Evolutionary conservation across 2,113 vertebrate species (phyloP), one percentile per base, ranked within the genome.

Genomic region (Suricata suricatta): DNA sequence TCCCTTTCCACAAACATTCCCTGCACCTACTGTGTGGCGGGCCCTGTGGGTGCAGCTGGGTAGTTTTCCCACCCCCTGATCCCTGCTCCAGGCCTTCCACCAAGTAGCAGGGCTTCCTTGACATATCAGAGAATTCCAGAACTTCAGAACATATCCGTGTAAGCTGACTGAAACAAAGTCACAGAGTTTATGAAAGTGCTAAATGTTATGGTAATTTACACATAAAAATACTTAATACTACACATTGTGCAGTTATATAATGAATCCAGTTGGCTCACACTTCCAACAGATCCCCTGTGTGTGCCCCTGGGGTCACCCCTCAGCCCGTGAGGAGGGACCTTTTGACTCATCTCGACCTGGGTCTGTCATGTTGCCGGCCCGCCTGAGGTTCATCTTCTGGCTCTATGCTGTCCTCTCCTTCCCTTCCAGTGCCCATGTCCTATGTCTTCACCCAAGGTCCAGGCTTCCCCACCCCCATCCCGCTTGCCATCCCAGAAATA

Each of bases 371-470:
- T 44, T 35, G 47, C 31, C 81, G 60, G 69, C 38, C 33, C 19
- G 31, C 44, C 71, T 38, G 29, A 16, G 38, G 23, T 52, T 50
- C 17, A 57, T 83, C 81, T 82, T 19, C 66, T 88, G 29, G 83
- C 25, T 64, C 68, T 21, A 10, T 35, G 8, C 85, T 66, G 8
- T 33, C 79, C 47, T 79, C 23, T 66, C 77, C 29, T 5, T 25
- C 44, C 9, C 35, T 17, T 69, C 23, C 64, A 52, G 14, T 31
- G 15, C 50, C 38, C n/a, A 3, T 44, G 64, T 96, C 64, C 94
- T 72, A 7, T 66, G 64, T 90, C 85, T 69, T 81, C 38, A 69
- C n/a, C 25, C 94, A 86, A 88, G 77, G 86, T 95, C 94, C 79
- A 38, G 47, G 47, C 76, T 68, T 38, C 44, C 17, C 79, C 33